Conservation (phyloP, 2,797 vertebrate genomes). For the Chrysolophus pictus region DNA sequence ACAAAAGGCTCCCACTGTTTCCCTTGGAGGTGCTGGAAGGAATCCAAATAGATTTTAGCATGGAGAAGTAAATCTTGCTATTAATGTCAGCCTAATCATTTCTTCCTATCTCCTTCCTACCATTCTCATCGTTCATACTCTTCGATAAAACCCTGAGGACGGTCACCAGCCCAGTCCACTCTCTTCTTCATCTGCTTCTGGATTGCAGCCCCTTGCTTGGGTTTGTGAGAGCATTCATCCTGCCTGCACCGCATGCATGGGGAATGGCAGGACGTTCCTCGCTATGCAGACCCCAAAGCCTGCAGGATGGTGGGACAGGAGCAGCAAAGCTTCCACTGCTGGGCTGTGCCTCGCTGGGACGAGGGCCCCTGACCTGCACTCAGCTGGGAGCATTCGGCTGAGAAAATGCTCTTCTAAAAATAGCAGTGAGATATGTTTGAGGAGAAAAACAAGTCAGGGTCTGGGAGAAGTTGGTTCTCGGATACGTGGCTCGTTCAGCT, state of each 20-base stretch:
- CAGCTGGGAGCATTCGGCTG: conserved; percentile 46
- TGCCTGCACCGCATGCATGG: no score
- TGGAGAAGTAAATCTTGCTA: conserved; percentile 46
- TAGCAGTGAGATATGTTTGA: conserved; percentile 64
- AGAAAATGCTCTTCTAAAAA: conserved; percentile 78
- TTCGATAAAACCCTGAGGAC: not conserved
- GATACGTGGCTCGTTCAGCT: conserved; percentile 24
- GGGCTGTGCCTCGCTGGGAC: conserved; percentile 3
- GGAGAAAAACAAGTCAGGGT: conserved; percentile 61
- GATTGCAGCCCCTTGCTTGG: not conserved
- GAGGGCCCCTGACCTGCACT: conserved; percentile 50
- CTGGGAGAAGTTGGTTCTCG: conserved; percentile 60
- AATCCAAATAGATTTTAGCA: conserved; percentile 35
- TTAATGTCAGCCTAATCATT: conserved; percentile 32
- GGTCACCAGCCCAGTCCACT: not conserved
- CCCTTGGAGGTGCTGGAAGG: conserved; percentile 37
- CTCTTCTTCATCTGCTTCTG: not conserved
- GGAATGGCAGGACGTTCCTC: not conserved
- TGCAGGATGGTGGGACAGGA: not conserved
- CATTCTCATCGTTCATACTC: not conserved
- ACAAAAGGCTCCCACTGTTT: conserved; percentile 46
- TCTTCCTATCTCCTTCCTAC: conserved; percentile 17
- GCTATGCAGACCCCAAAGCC: not conserved
- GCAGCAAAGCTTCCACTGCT: not conserved
- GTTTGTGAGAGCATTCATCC: not conserved